phyloP scores from a whole-genome alignment of 2,113 vertebrate species.

The Vombatus ursinus region DNA sequence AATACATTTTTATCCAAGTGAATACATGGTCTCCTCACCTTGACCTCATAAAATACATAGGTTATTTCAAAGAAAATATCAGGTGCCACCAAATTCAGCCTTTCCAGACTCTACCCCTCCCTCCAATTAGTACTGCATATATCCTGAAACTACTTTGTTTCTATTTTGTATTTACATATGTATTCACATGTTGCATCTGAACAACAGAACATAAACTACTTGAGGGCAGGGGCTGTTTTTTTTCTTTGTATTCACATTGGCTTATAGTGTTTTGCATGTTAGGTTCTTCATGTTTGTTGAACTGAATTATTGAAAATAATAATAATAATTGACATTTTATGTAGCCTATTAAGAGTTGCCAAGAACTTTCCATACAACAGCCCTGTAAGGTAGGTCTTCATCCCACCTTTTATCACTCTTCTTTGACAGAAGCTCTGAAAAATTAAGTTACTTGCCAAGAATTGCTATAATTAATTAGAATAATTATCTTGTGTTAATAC shows the following conservation, averaged over 20 bases:
- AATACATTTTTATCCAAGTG: background rate
- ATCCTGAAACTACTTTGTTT: background rate
- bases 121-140: background rate
- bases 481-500: background rate
- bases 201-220: no score
- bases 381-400: background rate
- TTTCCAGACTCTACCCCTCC: background rate
- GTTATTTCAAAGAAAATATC: background rate
- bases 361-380: background rate
- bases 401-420: background rate
- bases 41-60: background rate
- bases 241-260: background rate
- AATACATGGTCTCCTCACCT: background rate
- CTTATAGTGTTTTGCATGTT: background rate
- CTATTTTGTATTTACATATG: background rate
- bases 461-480: background rate
- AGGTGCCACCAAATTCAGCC: background rate
- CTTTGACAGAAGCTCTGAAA: background rate
- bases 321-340: background rate
- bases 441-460: background rate
- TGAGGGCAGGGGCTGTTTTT: background rate
- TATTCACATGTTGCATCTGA: no score
- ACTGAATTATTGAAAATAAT: background rate
- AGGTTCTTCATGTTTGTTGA: background rate
- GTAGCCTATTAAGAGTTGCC: background rate